Evolutionary conservation across 2,797 vertebrate genomes (phyloP).

Genomic region (Tinamus major): DNA sequence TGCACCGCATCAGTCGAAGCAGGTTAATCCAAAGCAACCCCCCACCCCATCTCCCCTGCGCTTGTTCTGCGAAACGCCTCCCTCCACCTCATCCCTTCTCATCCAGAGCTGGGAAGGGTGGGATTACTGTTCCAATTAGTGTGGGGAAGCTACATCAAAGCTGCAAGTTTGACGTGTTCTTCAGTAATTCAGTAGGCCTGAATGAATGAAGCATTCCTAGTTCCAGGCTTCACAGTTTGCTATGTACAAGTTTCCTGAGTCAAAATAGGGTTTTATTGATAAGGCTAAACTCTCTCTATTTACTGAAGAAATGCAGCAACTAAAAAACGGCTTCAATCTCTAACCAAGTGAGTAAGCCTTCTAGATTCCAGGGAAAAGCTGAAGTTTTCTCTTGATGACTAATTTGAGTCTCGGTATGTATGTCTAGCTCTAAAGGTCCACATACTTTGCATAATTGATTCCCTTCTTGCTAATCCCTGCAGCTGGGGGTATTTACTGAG

Average conservation of each 20-base stretch:
- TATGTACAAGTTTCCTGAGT: background rate
- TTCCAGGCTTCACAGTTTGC: background rate
- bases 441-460: background rate
- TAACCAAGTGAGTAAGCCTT: background rate
- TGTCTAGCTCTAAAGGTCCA: background rate
- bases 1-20: background rate
- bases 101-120: too few relatives aligned
- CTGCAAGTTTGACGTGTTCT: background rate
- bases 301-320: background rate
- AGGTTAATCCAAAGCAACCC: background rate
- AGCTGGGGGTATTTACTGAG: background rate
- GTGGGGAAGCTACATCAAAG: background rate
- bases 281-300: background rate
- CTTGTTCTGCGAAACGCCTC: background rate
- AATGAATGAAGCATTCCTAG: background rate
- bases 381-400: background rate
- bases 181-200: background rate
- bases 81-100: background rate
- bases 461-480: background rate
- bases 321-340: background rate
- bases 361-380: background rate
- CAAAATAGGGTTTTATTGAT: background rate
- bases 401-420: background rate
- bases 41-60: background rate
- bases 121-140: fast-evolving